Evolutionary conservation across 1,140 invertebrate species (phyloP), one percentile per base, ranked within the genome.

Genomic region (Ceratitis capitata): DNA sequence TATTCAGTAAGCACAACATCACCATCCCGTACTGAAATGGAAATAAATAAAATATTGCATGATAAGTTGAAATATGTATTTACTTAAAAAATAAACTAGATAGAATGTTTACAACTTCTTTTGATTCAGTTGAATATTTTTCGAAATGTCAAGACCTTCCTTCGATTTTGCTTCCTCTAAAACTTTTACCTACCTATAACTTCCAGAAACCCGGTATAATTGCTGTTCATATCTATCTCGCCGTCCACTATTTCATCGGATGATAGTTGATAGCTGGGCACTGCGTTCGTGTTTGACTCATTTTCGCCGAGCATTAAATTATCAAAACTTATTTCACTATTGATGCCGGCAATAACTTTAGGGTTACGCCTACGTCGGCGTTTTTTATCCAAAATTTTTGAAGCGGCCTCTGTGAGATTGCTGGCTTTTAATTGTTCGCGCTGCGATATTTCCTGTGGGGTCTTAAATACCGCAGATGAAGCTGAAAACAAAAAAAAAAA

Each of bases 161-260:
- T 51, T 51, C 49, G 49, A 4, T 51, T 51, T 51, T 51, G 12
- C 9, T 10, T 53, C 49, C 16, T 1, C n/a, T 53, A n/a, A n/a
- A 53, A 19, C n/a, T 53, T 7, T 35, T 45, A 51, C 92, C 92
- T 92, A 96, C 96, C 95, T 87, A 96, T 95, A 61, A 97, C 93
- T 93, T 97, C 96, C 32, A 98, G 93, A 89, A 97, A 97, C 32
- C 95, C 95, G 0, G 96, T 97, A 87, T 98, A 98, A 88, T 96
- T 97, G 1, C 95, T 94, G 29, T 94, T 93, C 16, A 94, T 93
- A 88, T 97, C 95, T 42, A 97, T 92, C 61, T 92, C 93, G 0
- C 96, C 96, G 91, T 98, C 96, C 86, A 93, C 93, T 1, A 93
- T 93, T 89, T 87, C 92, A 86, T 90, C 47, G 10, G 64, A 85